Base-by-base conservation (phyloP, 2,113 vertebrate species). In the Erinaceus europaeus region DNA sequence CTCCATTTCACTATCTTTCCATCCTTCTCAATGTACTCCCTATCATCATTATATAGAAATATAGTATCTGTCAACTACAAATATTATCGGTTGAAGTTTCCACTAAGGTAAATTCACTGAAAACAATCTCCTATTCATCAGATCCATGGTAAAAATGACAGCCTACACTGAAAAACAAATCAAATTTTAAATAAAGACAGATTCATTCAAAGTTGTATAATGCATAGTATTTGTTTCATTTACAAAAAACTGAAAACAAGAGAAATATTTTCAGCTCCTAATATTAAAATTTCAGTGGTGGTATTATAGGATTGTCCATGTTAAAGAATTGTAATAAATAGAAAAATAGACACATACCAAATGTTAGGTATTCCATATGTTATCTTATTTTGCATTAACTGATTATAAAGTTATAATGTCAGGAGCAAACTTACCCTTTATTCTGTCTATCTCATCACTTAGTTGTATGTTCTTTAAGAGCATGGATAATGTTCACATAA, bases 331-430 rank as follows among this genome's bases (percentile, higher is more conserved):
- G 8, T 52, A 62, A 44, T 36, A 17, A 9, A 62, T 50, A 65
- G 38, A 78, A 81, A 78, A 81, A 71, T 57, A 36, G 57, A 40
- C 0, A 68, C 5, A 25, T n/a, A 36, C 10, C 7, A 74, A 48
- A 1, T 40, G 6, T 61, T 52, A 53, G 25, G 59, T 86, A 3
- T 34, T 72, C 6, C 6, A 32, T 72, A 5, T 87, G 25, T 3
- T 62, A 55, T 57, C 36, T 91, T 32, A 62, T 44, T 91, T 78
- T 88, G 27, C n/a, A 52, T 82, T 73, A 84, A 50, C 7, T 72
- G 7, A 34, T 82, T n/a, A 50, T 71, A 59, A 55, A 18, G 14
- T 29, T 59, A n/a, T 44, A 68, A 80, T 38, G 6, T 88, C 62
- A 78, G 44, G 32, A 52, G 10, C 44, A 52, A 84, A 86, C 46